phyloP scores from a whole-genome alignment of 1,140 invertebrate species.

The Drosophila suzukii region DNA sequence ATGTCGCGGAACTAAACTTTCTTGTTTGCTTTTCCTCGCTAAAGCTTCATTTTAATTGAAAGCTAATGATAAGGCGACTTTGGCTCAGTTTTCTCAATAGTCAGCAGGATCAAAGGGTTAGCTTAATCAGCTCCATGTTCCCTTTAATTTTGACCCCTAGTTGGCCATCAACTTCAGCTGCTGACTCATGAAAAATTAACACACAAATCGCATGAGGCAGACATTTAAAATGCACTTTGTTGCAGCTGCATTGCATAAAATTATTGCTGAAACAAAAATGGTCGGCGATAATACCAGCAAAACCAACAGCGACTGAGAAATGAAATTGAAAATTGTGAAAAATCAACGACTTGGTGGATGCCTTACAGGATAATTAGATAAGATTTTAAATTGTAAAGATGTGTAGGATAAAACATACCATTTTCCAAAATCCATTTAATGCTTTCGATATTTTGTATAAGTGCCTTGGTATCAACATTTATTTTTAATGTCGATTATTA shows the following conservation, averaged over 20 bases:
- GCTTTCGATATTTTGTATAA: no score
- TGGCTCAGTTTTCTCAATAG: conserved; percentile 18
- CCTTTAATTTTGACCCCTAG: conserved; percentile 8
- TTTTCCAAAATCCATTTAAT: no score
- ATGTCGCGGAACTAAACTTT: conserved; percentile 3
- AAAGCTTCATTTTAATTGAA: conserved; percentile 38
- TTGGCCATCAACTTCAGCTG: conserved; percentile 11
- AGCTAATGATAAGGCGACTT: conserved; percentile 36
- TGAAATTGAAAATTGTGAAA: background rate
- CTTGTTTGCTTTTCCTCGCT: background rate
- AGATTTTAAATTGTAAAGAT: no score
- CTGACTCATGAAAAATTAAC: conserved; percentile 71
- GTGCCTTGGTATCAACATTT: no score
- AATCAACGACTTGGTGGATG: conserved; percentile 1
- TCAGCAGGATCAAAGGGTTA: conserved; percentile 16
- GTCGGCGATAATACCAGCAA: conserved; percentile 40
- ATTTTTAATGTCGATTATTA: no score
- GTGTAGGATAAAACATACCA: no score
- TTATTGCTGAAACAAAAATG: conserved; percentile 58
- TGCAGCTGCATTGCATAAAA: conserved; percentile 55
- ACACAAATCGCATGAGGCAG: conserved; percentile 58
- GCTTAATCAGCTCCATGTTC: conserved; percentile 34
- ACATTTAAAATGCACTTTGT: conserved; percentile 80
- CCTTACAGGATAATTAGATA: background rate
- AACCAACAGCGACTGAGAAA: conserved; percentile 8